phyloP scores from a whole-genome alignment of 1,140 invertebrate species.

The Branchinecta lynchi region DNA sequence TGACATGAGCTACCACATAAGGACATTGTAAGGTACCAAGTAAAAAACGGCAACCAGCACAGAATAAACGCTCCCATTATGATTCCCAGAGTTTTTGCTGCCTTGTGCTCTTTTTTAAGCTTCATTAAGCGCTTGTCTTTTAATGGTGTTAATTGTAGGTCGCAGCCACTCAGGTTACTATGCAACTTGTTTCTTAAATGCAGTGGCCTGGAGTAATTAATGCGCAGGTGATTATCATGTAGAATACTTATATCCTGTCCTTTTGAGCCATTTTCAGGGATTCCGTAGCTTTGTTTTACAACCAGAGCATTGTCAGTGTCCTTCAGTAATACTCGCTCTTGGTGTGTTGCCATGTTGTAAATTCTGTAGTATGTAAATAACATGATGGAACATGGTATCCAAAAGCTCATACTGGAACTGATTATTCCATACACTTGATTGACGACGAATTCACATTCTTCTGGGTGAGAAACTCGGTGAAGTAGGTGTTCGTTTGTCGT shows the following conservation, averaged over 20 bases:
- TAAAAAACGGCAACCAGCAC: slow-evolving; percentile 94
- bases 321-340: slow-evolving; percentile 67
- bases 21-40: slow-evolving; percentile 71
- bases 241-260: no score
- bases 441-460: slow-evolving; percentile 59
- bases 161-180: slow-evolving; percentile 7
- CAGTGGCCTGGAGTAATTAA: neutral
- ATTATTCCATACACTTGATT: slow-evolving; percentile 63
- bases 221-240: neutral
- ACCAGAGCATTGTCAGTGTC: slow-evolving; percentile 28
- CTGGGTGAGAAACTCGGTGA: slow-evolving; percentile 42
- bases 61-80: slow-evolving; percentile 83
- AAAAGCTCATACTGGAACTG: slow-evolving; percentile 85
- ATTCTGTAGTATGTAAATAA: slow-evolving; percentile 78
- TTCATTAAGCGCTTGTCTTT: slow-evolving; percentile 42
- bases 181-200: neutral
- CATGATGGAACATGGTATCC: slow-evolving; percentile 93
- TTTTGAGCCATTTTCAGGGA: no score
- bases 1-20: slow-evolving; percentile 56
- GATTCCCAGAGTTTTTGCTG: slow-evolving; percentile 81
- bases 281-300: neutral
- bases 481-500: slow-evolving; percentile 57
- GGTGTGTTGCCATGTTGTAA: slow-evolving; percentile 73
- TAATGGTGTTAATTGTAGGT: slow-evolving; percentile 52
- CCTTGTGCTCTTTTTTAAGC: slow-evolving; percentile 84